Conservation (phyloP, 2,113 vertebrate genomes). For the Tonatia bakeri region DNA sequence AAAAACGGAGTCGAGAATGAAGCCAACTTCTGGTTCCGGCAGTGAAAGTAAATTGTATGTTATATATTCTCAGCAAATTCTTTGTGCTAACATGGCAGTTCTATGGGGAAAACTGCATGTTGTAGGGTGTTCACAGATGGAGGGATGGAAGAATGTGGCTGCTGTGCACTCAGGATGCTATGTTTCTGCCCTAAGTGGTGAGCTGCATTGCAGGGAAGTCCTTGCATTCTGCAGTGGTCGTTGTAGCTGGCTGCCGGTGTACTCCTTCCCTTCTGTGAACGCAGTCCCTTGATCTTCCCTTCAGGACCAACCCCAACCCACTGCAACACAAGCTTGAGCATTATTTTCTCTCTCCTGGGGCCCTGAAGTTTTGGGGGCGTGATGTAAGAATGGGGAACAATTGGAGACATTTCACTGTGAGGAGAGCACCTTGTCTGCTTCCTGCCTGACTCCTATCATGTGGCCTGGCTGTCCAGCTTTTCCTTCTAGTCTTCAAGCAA, state of each 20-base stretch:
- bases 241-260: neutral
- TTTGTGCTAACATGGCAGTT: neutral
- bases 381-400: conserved; percentile 27
- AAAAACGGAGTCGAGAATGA: neutral
- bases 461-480: neutral
- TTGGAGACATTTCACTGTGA: neutral
- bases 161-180: neutral
- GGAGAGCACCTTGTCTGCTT: neutral
- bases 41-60: neutral
- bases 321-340: neutral
- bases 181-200: fast-evolving
- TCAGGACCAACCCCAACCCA: neutral
- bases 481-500: neutral
- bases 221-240: neutral
- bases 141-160: neutral
- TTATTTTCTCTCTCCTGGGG: neutral
- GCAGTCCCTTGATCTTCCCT: neutral
- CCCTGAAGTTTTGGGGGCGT: neutral
- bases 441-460: neutral
- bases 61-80: neutral
- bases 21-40: neutral
- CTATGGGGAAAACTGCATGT: neutral
- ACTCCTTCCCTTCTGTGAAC: neutral
- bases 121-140: neutral
- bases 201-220: neutral